phyloP scores from a whole-genome alignment of 2,797 vertebrate genomes.

The Fringilla coelebs region DNA sequence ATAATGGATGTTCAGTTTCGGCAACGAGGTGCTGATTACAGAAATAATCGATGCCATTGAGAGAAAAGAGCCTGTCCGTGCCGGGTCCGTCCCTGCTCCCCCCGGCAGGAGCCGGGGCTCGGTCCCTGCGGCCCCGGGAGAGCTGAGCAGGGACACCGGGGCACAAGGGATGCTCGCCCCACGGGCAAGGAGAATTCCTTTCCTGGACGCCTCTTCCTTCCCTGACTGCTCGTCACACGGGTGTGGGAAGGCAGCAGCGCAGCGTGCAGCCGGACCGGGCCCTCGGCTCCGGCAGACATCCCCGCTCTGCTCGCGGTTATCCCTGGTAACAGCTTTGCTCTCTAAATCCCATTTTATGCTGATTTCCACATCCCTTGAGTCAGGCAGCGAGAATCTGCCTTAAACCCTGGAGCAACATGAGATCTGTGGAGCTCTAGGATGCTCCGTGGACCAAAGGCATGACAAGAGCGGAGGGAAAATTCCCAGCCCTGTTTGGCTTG shows the following conservation, averaged over 20 bases:
- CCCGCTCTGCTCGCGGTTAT: background rate
- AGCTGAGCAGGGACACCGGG: fast-evolving
- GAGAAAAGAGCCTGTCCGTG: background rate
- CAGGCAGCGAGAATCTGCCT: background rate
- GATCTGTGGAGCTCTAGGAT: background rate
- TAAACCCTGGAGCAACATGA: background rate
- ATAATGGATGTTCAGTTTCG: slow-evolving; percentile 58
- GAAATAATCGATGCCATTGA: slow-evolving; percentile 42
- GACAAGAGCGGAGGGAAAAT: background rate
- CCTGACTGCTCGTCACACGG: fast-evolving
- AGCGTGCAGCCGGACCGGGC: background rate
- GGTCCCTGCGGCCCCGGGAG: fast-evolving
- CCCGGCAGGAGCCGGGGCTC: fast-evolving
- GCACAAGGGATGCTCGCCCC: background rate
- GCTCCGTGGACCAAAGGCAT: background rate
- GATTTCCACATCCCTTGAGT: slow-evolving; percentile 34
- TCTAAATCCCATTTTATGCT: slow-evolving; percentile 44
- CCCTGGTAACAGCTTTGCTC: background rate
- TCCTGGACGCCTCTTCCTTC: background rate
- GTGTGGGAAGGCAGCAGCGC: background rate
- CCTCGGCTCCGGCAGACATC: background rate
- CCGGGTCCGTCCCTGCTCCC: background rate
- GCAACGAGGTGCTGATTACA: slow-evolving; percentile 38
- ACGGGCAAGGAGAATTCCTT: fast-evolving
- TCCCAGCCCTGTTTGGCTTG: background rate